Evolutionary conservation across 1,140 invertebrate genomes (phyloP), one percentile per base, ranked within the genome.

Genomic region (Drosophila triauraria): DNA sequence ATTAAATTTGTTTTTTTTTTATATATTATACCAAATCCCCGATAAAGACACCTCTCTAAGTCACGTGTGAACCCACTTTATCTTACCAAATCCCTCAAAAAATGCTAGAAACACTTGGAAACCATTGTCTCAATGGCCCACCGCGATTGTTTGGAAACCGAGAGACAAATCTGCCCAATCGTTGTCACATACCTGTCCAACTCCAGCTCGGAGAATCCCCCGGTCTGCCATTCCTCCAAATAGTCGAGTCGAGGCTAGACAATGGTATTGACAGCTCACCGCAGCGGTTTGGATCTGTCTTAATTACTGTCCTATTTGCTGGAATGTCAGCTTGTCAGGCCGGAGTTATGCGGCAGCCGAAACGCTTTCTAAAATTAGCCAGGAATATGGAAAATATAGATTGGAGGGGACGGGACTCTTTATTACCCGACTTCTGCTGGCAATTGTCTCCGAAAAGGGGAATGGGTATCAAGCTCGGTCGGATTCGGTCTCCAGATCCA

Each of bases 261-360:
- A 72, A 72, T 43, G 67, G 53, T 60, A 50, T 35, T 72, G 69
- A 72, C 69, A 72, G 69, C 65, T 59, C 69, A 27, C 20, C 43
- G 27, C 23, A 48, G 42, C 35, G 17, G 25, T 48, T 48, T 40
- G 69, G 65, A 48, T 58, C 69, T 72, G 69, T 72, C 69, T 48
- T 76, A 76, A 76, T 77, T 68, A 77, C 62, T 77, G 61, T 76
- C 62, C 62, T 38, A 59, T 68, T 77, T 77, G 75, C 69, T 56
- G 63, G 17, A 44, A 23, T 46, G 48, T 48, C 62, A 56, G 62
- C 38, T 59, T 77, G 75, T 77, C 75, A 59, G 17, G 13, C 27
- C 17, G 12, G 10, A 59, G 44, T 60, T 74, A 43, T 70, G 50
- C n/a, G n/a, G 23, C 20, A 23, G n/a, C 7, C 48, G 27, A 54